Evolutionary conservation across 2,113 vertebrate genomes (phyloP).

Genomic region (Heliornis fulica): DNA sequence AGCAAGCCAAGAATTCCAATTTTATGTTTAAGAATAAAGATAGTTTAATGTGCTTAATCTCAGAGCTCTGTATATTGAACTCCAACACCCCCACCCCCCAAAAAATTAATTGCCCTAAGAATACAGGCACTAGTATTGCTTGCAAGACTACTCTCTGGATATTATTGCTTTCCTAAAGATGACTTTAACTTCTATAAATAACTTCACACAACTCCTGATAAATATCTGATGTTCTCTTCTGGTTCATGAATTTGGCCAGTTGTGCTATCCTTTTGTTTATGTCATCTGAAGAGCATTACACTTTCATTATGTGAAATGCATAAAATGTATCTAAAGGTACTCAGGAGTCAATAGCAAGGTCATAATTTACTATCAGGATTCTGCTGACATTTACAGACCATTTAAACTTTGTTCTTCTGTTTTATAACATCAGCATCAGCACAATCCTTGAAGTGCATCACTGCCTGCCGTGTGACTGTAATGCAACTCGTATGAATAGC

Average conservation of each 20-base stretch:
- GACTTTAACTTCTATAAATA: conserved; percentile 13
- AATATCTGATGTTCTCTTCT: background rate
- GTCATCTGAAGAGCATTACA: conserved; percentile 9
- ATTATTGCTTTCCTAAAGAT: background rate
- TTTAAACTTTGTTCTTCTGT: conserved; percentile 66
- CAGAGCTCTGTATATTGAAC: background rate
- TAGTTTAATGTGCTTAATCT: background rate
- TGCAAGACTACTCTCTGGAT: background rate
- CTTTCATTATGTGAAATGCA: conserved; percentile 46
- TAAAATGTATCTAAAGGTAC: conserved; percentile 46
- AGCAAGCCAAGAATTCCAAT: background rate
- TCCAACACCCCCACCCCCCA: background rate
- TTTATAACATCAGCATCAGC: conserved; percentile 64
- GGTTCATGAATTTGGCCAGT: background rate
- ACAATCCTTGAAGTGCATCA: conserved; percentile 64
- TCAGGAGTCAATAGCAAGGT: conserved; percentile 60
- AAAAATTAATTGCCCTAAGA: background rate
- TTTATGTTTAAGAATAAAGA: conserved; percentile 3
- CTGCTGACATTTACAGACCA: conserved; percentile 71
- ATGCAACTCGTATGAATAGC: conserved; percentile 53
- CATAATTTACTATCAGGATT: conserved; percentile 65
- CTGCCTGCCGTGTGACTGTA: conserved; percentile 37
- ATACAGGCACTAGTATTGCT: background rate
- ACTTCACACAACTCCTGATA: background rate
- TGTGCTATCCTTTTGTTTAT: conserved; percentile 15